These are phyloP conservation scores for Chrysina gloriosa DNA, from an alignment of 2,888 invertebrate species.

Conservation along the genomic window DNA sequence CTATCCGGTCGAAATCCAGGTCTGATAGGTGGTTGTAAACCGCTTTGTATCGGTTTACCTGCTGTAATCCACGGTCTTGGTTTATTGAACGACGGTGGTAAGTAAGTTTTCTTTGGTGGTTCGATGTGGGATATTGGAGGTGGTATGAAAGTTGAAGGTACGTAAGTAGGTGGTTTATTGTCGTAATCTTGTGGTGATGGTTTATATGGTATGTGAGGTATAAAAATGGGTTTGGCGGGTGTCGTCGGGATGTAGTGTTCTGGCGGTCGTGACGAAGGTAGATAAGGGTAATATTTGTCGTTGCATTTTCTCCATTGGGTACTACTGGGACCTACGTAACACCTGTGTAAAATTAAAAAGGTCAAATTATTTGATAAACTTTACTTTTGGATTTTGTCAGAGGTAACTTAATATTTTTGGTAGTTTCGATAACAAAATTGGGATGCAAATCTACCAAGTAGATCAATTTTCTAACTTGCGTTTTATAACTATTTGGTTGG, in stretches of 20 bases:
- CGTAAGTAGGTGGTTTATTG: slow-evolving; percentile 29
- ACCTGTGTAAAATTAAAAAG: slow-evolving; percentile 69
- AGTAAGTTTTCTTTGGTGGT: slow-evolving; percentile 34
- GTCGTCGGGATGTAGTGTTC: slow-evolving; percentile 21
- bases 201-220: slow-evolving; percentile 20
- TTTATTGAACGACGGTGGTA: slow-evolving; percentile 31
- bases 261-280: slow-evolving; percentile 54
- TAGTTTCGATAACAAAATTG: too few species aligned
- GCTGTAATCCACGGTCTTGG: slow-evolving; percentile 42
- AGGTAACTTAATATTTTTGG: too few species aligned
- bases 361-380: neutral
- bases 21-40: slow-evolving; percentile 40
- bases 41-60: slow-evolving; percentile 21
- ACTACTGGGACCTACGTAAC: slow-evolving; percentile 81
- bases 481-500: too few species aligned
- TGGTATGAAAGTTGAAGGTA: slow-evolving; percentile 39
- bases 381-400: neutral
- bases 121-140: slow-evolving; percentile 24
- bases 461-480: too few species aligned
- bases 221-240: slow-evolving; percentile 6
- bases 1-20: slow-evolving; percentile 58
- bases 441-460: too few species aligned
- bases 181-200: slow-evolving; percentile 42
- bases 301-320: slow-evolving; percentile 91
- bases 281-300: slow-evolving; percentile 81